These are phyloP conservation scores for Chloroceryle aenea DNA, from an alignment of 2,113 vertebrate species.

Conservation along the genomic window DNA sequence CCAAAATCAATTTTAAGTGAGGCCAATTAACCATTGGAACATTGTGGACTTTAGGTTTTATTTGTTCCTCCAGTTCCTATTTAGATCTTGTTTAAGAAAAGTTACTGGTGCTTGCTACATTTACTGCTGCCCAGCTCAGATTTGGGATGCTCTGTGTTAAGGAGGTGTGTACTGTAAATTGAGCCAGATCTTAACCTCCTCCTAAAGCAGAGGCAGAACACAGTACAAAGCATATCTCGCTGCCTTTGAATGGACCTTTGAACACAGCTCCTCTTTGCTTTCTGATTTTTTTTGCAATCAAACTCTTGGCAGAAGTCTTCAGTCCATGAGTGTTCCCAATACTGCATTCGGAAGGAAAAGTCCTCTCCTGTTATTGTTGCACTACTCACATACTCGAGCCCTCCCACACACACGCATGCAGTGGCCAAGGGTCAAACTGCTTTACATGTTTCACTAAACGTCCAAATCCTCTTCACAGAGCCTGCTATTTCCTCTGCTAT, in stretches of 20 bases:
- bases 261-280: accelerated
- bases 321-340: neutral
- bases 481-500: neutral
- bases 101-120: neutral
- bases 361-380: neutral
- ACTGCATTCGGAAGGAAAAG: neutral
- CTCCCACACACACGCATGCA: accelerated
- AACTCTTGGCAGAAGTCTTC: neutral
- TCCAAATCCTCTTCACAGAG: neutral
- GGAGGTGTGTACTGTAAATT: neutral
- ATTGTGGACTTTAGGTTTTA: neutral
- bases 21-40: neutral
- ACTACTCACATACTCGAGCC: neutral
- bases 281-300: neutral
- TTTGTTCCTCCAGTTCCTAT: neutral
- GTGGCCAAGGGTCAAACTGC: neutral
- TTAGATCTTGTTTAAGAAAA: neutral
- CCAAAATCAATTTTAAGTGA: neutral
- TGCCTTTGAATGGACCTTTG: neutral
- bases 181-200: neutral
- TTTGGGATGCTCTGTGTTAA: neutral
- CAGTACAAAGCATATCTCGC: neutral
- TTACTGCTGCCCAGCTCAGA: neutral
- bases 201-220: neutral
- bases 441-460: neutral